Evolutionary conservation across 2,888 invertebrate species (phyloP).

Genomic region (Molanna angustata): DNA sequence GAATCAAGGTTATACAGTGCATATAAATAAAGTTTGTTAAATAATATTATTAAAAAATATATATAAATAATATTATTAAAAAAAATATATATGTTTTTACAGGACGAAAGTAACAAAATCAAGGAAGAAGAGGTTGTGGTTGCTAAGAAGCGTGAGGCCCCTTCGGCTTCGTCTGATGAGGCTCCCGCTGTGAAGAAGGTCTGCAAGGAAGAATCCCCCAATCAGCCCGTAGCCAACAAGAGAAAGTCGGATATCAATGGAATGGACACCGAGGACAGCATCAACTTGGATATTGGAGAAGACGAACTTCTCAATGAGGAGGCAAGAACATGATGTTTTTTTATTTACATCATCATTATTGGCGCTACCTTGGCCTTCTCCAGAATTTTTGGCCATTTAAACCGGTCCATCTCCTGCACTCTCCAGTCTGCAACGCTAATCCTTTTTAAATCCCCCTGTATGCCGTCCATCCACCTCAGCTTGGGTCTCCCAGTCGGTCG

Average conservation of each 20-base stretch:
- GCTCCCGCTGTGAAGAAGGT: slow-evolving; percentile 30
- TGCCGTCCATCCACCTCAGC: too few species aligned
- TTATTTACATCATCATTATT: slow-evolving; percentile 27
- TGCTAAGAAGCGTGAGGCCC: not conserved
- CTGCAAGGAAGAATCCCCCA: slow-evolving; percentile 4
- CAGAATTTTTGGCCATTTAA: too few species aligned
- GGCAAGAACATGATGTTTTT: slow-evolving; percentile 48
- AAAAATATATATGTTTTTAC: not conserved
- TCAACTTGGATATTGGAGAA: slow-evolving; percentile 77
- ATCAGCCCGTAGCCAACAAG: slow-evolving; percentile 42
- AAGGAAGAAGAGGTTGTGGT: slow-evolving; percentile 9
- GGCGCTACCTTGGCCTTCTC: too few species aligned
- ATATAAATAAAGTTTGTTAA: too few species aligned
- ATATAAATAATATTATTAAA: not conserved
- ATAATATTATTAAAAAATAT: not conserved
- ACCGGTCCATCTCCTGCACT: too few species aligned
- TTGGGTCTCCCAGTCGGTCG: too few species aligned
- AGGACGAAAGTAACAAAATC: not conserved
- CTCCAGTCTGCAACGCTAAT: too few species aligned
- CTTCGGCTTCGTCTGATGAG: slow-evolving; percentile 25
- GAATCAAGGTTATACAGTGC: too few species aligned
- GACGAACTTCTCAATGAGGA: slow-evolving; percentile 79
- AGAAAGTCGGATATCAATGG: slow-evolving; percentile 54
- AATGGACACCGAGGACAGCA: slow-evolving; percentile 74
- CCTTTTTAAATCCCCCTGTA: too few species aligned